Base-by-base conservation (phyloP, 2,113 vertebrate species). In the Clarias batrachus region DNA sequence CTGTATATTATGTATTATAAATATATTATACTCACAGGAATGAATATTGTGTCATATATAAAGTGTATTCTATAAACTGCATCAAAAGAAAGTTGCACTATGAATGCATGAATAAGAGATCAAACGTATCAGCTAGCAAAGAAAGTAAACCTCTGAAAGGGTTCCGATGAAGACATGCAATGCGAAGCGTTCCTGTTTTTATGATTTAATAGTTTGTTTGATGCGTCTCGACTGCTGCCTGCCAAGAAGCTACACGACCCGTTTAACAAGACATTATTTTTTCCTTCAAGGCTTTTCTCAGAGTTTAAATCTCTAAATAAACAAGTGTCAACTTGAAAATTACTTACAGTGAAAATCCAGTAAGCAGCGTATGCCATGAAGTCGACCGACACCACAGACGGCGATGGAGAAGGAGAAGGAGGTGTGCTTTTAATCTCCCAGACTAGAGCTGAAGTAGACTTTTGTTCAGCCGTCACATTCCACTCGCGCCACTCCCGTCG, bases 361-460 rank as follows among this genome's bases (percentile, higher is more conserved):
- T 87, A 95, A 0, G 89, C 91, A 33, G 94, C 94, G 60, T 94
- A 95, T 37, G 94, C 94, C 94, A 95, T 95, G 70, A 33, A 57
- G 81, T 9, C 10, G 30, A 71, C 1, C 7, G 30, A 71, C 14
- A 48, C 48, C 6, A 63, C 4, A 0, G 73, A 25, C 30, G 73
- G 3, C 8, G 9, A n/a, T 84, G 1, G 80, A 30, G 33, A 19
- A 81, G 54, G 17, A 10, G 33, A 70, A 54, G 0, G 48, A 78
- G 3, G n/a, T 14, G 9, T 10, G 17, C 52, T 76, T 25, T 3
- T 0, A 33, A 77, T 16, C 17, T 37, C n/a, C 17, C 13, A 77
- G 48, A 66, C n/a, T 78, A 73, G 13, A 52, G 52, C 63, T 68
- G 17, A 52, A 70, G 73, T 59, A 60, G 25, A 73, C 52, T 9